Conservation (phyloP, 1,140 invertebrate genomes). For the Neocloeon triangulifer region DNA sequence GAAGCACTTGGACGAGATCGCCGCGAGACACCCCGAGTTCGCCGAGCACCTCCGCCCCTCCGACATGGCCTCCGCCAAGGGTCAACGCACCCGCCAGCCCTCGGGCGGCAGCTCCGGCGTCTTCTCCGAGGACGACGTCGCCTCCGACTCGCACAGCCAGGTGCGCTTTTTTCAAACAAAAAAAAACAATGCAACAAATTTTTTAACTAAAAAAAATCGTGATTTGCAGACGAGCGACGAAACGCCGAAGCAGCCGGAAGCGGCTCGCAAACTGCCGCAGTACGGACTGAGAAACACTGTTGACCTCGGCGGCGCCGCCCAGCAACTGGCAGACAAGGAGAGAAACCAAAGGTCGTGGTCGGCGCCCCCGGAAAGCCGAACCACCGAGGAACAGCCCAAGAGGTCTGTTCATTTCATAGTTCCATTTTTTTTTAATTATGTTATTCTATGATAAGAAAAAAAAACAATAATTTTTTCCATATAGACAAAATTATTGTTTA, state of each 20-base stretch:
- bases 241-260: neutral
- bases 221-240: conserved; percentile 2
- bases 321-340: conserved; percentile 15
- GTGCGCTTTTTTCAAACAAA: too few species aligned
- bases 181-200: neutral
- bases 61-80: conserved; percentile 20
- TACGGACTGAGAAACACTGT: conserved; percentile 50
- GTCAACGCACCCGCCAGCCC: conserved; percentile 18
- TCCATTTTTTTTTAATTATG: too few species aligned
- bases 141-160: conserved; percentile 15
- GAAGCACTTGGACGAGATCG: conserved; percentile 31
- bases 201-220: neutral
- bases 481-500: too few species aligned
- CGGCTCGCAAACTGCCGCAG: conserved; percentile 26
- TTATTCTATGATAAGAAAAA: too few species aligned
- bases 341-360: conserved; percentile 41
- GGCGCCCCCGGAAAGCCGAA: conserved; percentile 30
- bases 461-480: too few species aligned
- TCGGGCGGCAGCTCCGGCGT: conserved; percentile 16
- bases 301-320: conserved; percentile 34
- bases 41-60: conserved; percentile 26
- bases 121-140: conserved; percentile 13
- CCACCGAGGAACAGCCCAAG: conserved; percentile 12
- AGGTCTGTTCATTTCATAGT: too few species aligned
- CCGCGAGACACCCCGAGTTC: conserved; percentile 31